Evolutionary conservation across 2,797 vertebrate genomes (phyloP), one percentile per base, ranked within the genome.

Genomic region (Remorina albescens): DNA sequence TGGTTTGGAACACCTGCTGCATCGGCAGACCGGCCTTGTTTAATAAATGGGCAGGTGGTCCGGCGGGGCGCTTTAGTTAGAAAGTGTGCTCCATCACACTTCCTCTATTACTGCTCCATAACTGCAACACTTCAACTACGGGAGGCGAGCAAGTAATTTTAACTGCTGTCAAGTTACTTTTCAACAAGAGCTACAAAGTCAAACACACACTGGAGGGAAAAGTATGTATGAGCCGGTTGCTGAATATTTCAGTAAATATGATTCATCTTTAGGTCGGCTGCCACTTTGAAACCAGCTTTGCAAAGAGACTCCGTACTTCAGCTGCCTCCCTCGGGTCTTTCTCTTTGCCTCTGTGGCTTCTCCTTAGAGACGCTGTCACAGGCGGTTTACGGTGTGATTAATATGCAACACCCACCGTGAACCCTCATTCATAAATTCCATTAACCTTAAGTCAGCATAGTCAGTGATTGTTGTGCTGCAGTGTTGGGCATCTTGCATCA

Each of bases 271-370:
- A 74, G 78, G 73, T 75, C n/a, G 30, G 64, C 60, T 68, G 56
- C 67, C 32, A 56, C 73, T 81, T 71, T 81, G 78, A 80, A 80
- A 64, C 5, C 51, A 41, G 59, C 30, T 26, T 71, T 56, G 67
- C 57, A 75, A 41, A 79, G 66, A 64, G 44, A 59, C 55, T 72
- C 34, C 51, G 8, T 66, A 55, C 64, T 78, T 72, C 30, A 64
- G 76, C 69, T 66, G 76, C 76, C 63, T 78, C 78, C 74, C 62
- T 77, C 74, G 26, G 71, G 72, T 71, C 65, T 57, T 62, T 69
- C 26, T 60, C 34, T 65, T 47, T 70, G 46, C 61, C 55, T 71
- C 47, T 2, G 25, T 67, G 8, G 19, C 49, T 23, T 68, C 57
- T 66, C 60, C 64, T 77, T 46, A 47, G 37, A 53, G 41, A 6